Percentiles rank a stretch among this genome's conserved stretches.
phyloP scores from a whole-genome alignment of 2,113 vertebrate genomes.

The Benitochromis conjunctus region DNA sequence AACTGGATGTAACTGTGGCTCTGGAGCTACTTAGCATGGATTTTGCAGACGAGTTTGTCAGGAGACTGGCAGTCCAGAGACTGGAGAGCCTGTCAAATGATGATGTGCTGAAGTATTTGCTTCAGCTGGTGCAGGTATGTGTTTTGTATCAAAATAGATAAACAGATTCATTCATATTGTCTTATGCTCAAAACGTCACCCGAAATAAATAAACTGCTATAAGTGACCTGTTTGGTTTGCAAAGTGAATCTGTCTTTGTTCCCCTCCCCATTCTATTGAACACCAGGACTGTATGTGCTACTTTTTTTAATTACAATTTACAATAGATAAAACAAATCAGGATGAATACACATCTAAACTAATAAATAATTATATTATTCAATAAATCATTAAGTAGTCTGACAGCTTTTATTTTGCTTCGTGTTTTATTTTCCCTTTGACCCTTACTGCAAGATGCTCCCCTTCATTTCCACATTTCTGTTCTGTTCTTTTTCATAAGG shows the following conservation, averaged over 20 bases:
- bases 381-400: too few relatives aligned
- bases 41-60: conserved; percentile 68
- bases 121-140: conserved; percentile 78
- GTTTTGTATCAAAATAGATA: not conserved
- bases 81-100: conserved; percentile 73
- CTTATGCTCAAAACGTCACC: not conserved
- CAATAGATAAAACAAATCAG: not conserved
- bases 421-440: not conserved
- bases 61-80: conserved; percentile 69
- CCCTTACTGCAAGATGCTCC: not conserved
- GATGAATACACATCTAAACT: not conserved
- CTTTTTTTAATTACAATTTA: not conserved
- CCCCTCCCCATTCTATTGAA: not conserved
- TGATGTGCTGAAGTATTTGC: conserved; percentile 73
- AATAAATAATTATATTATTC: too few relatives aligned
- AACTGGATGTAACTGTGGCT: conserved; percentile 71
- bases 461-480: not conserved
- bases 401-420: not conserved
- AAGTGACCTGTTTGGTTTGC: not conserved
- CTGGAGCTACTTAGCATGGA: conserved; percentile 75
- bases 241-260: not conserved
- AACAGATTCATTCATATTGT: not conserved
- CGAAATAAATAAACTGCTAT: not conserved
- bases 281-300: not conserved
- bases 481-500: not conserved